Percentiles rank a stretch among this genome's conserved stretches.
Evolutionary conservation across 2,113 vertebrate genomes (phyloP).

Genomic region (Chelonoidis abingdonii): DNA sequence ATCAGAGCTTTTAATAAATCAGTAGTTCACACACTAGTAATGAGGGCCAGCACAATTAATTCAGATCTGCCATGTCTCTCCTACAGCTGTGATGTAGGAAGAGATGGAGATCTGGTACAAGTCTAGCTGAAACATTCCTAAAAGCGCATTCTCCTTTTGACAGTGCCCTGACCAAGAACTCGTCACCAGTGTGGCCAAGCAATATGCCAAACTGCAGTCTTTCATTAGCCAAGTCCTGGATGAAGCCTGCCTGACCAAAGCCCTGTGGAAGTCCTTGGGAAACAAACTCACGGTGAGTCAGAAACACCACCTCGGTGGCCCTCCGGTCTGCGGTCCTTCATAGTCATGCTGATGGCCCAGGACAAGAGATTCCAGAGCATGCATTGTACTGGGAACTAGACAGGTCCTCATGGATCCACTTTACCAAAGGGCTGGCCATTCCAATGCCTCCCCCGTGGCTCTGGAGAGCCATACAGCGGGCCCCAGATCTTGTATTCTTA

Average conservation of each 20-base stretch:
- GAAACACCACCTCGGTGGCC: not conserved
- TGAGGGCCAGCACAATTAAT: not conserved
- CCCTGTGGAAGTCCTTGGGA: slow-evolving; percentile 74
- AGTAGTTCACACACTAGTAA: not conserved
- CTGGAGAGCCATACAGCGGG: not conserved
- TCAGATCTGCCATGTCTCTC: not conserved
- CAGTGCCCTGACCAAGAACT: slow-evolving; percentile 13
- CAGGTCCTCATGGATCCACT: not conserved
- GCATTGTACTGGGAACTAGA: too few species aligned
- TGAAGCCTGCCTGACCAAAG: slow-evolving; percentile 75
- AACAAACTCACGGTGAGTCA: slow-evolving; percentile 70
- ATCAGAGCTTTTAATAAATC: not conserved
- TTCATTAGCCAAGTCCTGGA: slow-evolving; percentile 76
- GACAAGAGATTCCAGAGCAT: not conserved
- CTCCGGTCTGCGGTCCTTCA: not conserved
- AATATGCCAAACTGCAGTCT: slow-evolving; percentile 68
- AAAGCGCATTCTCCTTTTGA: not conserved
- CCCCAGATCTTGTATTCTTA: not conserved
- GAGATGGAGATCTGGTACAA: not conserved
- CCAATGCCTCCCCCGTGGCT: accelerated
- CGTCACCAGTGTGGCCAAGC: not conserved
- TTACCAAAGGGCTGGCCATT: not conserved
- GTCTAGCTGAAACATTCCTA: accelerated
- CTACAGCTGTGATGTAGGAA: not conserved
- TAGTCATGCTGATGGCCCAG: not conserved